Conservation (phyloP, 2,113 vertebrate genomes). For the Corynorhinus townsendii region DNA sequence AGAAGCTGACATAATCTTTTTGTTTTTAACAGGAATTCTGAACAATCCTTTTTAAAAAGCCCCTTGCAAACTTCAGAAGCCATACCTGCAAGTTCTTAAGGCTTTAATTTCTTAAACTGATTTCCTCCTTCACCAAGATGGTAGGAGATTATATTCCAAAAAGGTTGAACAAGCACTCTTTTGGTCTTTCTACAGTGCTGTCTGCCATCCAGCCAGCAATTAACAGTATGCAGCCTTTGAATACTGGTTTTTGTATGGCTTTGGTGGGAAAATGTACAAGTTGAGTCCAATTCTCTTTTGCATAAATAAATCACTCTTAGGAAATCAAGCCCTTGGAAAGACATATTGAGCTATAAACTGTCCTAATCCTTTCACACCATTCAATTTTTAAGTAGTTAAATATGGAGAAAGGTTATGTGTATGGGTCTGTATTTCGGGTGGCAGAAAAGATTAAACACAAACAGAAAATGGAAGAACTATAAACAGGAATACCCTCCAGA, state of each 20-base stretch:
- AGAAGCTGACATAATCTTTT: background rate
- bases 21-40: background rate
- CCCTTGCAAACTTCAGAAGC: background rate
- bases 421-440: background rate
- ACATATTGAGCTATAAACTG: background rate
- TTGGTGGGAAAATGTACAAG: background rate
- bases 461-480: background rate
- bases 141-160: background rate
- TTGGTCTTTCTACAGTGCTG: background rate
- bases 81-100: background rate
- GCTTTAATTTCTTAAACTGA: background rate
- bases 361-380: background rate
- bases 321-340: background rate
- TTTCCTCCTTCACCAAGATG: background rate
- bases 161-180: background rate
- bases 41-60: background rate
- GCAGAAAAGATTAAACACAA: background rate
- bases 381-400: background rate
- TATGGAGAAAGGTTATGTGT: background rate
- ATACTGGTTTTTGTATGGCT: background rate
- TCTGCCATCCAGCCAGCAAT: background rate
- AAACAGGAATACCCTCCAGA: background rate
- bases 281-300: background rate
- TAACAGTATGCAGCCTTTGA: background rate
- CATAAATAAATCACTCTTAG: background rate